These are phyloP conservation scores for Poeciliopsis presidionis DNA, from an alignment of 2,797 vertebrate species.

Conservation along the genomic window DNA sequence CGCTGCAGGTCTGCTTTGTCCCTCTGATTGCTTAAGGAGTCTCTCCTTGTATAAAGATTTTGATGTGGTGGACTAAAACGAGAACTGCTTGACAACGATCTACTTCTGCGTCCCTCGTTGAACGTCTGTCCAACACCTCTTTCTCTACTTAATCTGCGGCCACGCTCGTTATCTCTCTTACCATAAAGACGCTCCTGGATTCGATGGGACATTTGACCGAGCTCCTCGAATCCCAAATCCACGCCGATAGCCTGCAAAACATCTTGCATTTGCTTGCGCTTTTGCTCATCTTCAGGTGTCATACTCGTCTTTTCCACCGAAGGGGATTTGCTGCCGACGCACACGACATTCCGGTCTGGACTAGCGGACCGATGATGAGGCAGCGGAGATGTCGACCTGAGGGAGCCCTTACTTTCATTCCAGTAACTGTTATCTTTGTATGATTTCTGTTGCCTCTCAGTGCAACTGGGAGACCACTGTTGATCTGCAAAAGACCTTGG, in stretches of 20 bases:
- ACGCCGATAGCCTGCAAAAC: constrained; percentile 74
- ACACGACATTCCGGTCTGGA: constrained; percentile 12
- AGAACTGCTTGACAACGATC: constrained; percentile 64
- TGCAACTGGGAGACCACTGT: constrained; percentile 12
- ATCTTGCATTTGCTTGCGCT: constrained; percentile 65
- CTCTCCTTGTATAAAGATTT: constrained; percentile 22
- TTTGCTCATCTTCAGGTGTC: constrained; percentile 61
- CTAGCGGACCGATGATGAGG: constrained; percentile 21
- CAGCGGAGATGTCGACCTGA: constrained; percentile 13
- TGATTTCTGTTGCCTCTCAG: constrained; percentile 18
- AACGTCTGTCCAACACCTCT: background rate
- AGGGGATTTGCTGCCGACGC: constrained; percentile 34
- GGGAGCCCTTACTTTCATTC: constrained; percentile 21
- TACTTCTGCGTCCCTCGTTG: constrained; percentile 35
- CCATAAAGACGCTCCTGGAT: constrained; percentile 76
- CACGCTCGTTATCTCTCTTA: constrained; percentile 47
- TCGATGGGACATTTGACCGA: constrained; percentile 73
- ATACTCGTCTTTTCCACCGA: constrained; percentile 19
- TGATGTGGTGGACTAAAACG: constrained; percentile 35
- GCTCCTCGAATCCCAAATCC: constrained; percentile 71
- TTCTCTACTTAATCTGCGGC: constrained; percentile 20
- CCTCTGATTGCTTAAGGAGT: constrained; percentile 7
- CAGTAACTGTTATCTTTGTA: constrained; percentile 13
- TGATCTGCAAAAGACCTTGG: constrained; percentile 10
- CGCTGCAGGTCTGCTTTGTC: constrained; percentile 10